Conservation (phyloP, 2,888 invertebrate genomes). For the Rutpela maculata region DNA sequence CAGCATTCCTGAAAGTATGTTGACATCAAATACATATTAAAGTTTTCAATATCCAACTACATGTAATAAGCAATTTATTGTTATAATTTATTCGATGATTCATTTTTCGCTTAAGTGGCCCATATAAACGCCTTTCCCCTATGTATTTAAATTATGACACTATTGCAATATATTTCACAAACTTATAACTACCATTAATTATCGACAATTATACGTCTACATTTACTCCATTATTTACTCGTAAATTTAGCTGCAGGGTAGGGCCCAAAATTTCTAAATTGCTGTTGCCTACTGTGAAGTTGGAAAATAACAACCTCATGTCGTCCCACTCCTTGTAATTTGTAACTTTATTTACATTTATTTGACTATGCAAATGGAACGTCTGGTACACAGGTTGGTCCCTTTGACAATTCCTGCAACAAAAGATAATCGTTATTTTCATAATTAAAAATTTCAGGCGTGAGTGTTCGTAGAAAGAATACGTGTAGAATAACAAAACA, state of each 20-base stretch:
- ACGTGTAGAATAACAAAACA: not conserved
- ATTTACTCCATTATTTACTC: slow-evolving; percentile 68
- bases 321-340: slow-evolving; percentile 81
- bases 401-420: slow-evolving; percentile 81
- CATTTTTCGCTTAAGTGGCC: not conserved
- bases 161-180: not conserved
- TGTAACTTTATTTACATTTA: slow-evolving; percentile 82
- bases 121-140: not conserved
- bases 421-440: slow-evolving; percentile 48
- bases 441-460: slow-evolving; percentile 1
- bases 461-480: not conserved
- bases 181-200: not conserved
- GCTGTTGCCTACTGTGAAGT: slow-evolving; percentile 76
- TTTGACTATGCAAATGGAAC: slow-evolving; percentile 82
- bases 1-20: too few species aligned
- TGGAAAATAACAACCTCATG: slow-evolving; percentile 67
- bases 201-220: not conserved
- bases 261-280: slow-evolving; percentile 78
- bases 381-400: slow-evolving; percentile 84
- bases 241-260: slow-evolving; percentile 77
- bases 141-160: not conserved
- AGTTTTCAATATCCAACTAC: too few species aligned
- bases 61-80: too few species aligned
- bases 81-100: not conserved
- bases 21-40: too few species aligned